phyloP scores from a whole-genome alignment of 1,140 invertebrate species.

The Zophobas atratus region DNA sequence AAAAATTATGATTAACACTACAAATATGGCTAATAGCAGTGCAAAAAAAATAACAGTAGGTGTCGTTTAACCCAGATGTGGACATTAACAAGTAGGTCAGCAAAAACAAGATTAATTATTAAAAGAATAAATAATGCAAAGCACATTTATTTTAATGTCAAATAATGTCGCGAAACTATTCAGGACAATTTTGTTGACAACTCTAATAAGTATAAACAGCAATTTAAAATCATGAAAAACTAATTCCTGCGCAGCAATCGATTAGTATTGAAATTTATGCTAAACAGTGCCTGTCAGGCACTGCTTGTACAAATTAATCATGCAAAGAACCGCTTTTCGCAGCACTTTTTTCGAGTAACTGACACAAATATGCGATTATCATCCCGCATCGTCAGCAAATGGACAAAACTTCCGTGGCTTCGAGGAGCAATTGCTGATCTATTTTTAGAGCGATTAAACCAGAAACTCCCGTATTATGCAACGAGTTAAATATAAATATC shows the following conservation, averaged over 20 bases:
- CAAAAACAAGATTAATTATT: neutral
- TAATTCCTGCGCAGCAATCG: neutral
- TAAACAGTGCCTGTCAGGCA: neutral
- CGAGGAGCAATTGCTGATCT: neutral
- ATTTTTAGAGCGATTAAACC: neutral
- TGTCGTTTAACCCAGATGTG: too few species aligned
- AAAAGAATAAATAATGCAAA: neutral
- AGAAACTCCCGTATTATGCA: too few species aligned
- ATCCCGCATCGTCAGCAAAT: neutral
- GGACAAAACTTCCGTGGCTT: neutral
- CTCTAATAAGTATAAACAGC: neutral
- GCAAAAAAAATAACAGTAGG: too few species aligned
- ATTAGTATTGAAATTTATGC: slow-evolving; percentile 21
- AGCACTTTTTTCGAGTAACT: slow-evolving; percentile 4
- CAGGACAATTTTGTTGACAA: slow-evolving; percentile 5
- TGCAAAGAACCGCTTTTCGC: neutral
- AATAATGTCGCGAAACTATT: too few species aligned
- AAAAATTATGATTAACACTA: too few species aligned
- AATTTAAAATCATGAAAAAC: slow-evolving; percentile 17
- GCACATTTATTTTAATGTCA: neutral
- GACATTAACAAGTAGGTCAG: neutral
- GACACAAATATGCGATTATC: slow-evolving; percentile 9
- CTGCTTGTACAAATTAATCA: slow-evolving; percentile 10
- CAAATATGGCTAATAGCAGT: too few species aligned
- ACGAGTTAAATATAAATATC: too few species aligned